These are phyloP conservation scores for Alloscopus bannaensis DNA, from an alignment of 2,888 invertebrate species.

Conservation along the genomic window DNA sequence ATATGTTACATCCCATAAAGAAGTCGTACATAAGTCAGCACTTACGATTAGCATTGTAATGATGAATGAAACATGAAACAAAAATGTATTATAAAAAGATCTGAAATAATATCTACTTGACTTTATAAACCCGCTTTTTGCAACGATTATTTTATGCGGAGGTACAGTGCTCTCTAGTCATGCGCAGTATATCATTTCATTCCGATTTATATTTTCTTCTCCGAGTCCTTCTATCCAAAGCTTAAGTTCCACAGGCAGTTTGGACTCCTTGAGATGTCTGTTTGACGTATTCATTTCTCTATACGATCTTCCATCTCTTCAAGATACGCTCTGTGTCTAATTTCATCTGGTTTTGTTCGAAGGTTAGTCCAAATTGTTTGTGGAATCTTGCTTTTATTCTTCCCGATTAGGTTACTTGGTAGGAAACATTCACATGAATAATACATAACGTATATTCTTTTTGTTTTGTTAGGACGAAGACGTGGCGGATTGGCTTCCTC, in stretches of 20 bases:
- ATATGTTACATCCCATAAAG: no score
- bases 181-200: constrained; percentile 26
- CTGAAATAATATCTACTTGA: constrained; percentile 32
- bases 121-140: no score
- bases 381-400: constrained; percentile 60
- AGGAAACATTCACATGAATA: neutral
- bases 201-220: constrained; percentile 2
- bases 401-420: constrained; percentile 14
- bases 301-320: constrained; percentile 63
- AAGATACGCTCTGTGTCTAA: constrained; percentile 57
- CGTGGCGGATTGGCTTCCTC: constrained; percentile 64
- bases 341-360: constrained; percentile 63
- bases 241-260: constrained; percentile 71
- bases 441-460: constrained; percentile 6
- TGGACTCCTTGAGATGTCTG: constrained; percentile 71
- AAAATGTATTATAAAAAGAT: constrained; percentile 27
- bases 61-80: neutral
- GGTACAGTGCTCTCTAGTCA: neutral
- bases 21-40: neutral
- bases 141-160: no score
- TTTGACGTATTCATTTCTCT: constrained; percentile 61
- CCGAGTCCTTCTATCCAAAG: constrained; percentile 43
- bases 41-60: no score
- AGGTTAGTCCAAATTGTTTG: constrained; percentile 74
- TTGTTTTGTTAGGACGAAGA: constrained; percentile 61